Evolutionary conservation across 2,797 vertebrate genomes (phyloP), one percentile per base, ranked within the genome.

Genomic region (Enteromius fasciolatus): DNA sequence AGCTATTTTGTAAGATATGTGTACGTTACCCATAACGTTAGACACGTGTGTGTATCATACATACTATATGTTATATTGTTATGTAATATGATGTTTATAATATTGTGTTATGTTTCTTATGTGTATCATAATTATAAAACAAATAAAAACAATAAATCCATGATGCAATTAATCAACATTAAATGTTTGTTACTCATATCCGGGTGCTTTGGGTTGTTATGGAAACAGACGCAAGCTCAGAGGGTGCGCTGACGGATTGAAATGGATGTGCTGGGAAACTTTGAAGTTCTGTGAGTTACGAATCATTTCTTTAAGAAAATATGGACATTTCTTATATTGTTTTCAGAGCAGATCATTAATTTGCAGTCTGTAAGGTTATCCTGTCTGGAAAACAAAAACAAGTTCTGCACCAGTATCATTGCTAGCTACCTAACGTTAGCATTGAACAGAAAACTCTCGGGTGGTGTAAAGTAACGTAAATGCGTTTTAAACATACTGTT

Each of bases 231-330:
- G 74, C 78, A 78, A 1, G 17, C 52, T 15, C 23, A 41, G 46
- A 36, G 50, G 12, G 7, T 18, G 39, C 31, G 25, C 68, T 25
- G 39, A 75, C 23, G 4, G 18, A 64, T 2, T 36, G 17, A 78
- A 87, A 94, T 95, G 93, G 90, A 92, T 68, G 28, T 18, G 12
- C 66, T 54, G 18, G 90, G 77, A 36, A 78, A 36, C 84, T 86
- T 94, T 84, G 88, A 93, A 83, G 82, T 93, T 74, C 91, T 91
- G 94, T 95, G 87, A 78, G 90, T 87, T 73, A 0, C 18, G 54
- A 33, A 41, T 44, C 14, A 20, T 57, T 25, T 46, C 4, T 54
- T 54, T 18, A 7, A 23, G 3, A 50, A 44, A 50, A 54, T 5
- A 1, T 31, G 17, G 0, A 23, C 2, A 63, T 1, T 67, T 0